Conservation (phyloP, 2,113 vertebrate genomes). For the Ciconia stormi region DNA sequence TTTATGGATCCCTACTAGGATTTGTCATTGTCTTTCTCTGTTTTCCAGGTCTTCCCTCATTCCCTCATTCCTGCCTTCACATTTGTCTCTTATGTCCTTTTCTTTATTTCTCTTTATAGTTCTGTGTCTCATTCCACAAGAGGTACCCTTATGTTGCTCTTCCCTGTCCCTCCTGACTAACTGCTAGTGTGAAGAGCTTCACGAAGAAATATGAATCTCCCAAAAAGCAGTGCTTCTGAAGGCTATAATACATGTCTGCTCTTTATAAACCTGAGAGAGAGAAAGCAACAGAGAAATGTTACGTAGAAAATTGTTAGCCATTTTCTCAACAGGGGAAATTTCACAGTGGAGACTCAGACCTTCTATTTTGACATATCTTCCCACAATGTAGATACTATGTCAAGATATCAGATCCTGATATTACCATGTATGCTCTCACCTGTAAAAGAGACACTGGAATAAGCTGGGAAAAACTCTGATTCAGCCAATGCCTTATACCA, state of each 20-base stretch:
- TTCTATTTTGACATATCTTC: background rate
- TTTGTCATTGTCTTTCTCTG: background rate
- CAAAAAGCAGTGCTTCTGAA: background rate
- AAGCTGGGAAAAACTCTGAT: background rate
- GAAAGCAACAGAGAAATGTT: background rate
- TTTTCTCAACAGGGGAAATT: background rate
- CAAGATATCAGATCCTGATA: background rate
- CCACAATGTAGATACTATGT: background rate
- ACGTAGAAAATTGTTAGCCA: background rate
- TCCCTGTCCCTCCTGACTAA: background rate
- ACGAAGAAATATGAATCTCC: background rate
- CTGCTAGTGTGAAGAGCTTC: background rate
- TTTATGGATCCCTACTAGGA: background rate
- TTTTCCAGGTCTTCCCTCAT: background rate
- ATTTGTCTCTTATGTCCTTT: background rate
- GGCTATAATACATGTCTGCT: background rate
- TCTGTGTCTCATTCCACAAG: background rate
- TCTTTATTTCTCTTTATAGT: background rate
- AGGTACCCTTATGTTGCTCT: background rate
- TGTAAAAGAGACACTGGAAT: background rate
- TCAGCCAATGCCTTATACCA: background rate
- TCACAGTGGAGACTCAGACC: background rate
- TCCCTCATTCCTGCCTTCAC: background rate
- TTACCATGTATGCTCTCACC: background rate
- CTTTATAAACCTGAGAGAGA: background rate